Conservation (phyloP, 2,113 vertebrate species). For the Sinosuthora webbiana region DNA sequence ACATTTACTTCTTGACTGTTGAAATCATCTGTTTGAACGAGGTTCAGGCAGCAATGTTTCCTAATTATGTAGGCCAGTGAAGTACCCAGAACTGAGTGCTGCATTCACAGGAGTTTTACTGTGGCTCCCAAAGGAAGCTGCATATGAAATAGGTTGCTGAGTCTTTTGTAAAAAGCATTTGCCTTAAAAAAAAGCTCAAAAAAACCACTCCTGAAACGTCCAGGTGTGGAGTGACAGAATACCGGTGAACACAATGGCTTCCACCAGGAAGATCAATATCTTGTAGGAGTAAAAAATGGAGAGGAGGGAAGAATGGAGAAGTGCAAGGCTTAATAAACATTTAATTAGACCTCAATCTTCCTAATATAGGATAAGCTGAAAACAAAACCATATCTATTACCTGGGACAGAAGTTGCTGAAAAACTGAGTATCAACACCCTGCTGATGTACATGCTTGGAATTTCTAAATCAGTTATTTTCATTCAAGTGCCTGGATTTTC, state of each 20-base stretch:
- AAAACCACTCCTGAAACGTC: neutral
- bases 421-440: neutral
- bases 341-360: neutral
- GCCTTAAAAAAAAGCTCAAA: neutral
- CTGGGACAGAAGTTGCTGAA: neutral
- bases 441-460: neutral
- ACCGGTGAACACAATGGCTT: neutral
- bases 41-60: slow-evolving; percentile 4
- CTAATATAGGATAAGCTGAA: neutral
- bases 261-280: neutral
- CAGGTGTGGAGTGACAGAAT: neutral
- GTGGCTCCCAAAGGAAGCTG: neutral
- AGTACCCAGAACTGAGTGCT: neutral
- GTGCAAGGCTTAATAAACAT: neutral
- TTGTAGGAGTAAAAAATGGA: neutral
- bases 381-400: neutral
- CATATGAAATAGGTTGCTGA: neutral
- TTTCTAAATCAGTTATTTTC: neutral
- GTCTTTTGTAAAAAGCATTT: neutral
- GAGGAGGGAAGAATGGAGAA: neutral
- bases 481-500: neutral
- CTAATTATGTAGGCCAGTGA: slow-evolving; percentile 13
- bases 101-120: neutral
- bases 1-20: slow-evolving; percentile 36
- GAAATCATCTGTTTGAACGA: slow-evolving; percentile 10